phyloP scores from a whole-genome alignment of 1,140 invertebrate genomes.

The Neocloeon triangulifer region DNA sequence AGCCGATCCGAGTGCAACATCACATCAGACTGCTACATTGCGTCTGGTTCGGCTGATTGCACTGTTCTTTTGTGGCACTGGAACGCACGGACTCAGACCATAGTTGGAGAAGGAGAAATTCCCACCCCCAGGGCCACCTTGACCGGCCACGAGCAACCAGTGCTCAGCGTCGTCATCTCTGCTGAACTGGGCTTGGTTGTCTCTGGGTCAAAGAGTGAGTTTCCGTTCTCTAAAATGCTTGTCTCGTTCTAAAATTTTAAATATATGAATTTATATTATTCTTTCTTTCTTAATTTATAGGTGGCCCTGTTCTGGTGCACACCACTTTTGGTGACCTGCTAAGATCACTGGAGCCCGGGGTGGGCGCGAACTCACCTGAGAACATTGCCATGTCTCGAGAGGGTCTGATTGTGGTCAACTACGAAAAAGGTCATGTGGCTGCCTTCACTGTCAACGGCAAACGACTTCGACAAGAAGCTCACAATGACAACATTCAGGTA shows the following conservation, averaged over 20 bases:
- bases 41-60: slow-evolving; percentile 92
- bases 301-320: slow-evolving; percentile 88
- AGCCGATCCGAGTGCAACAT: slow-evolving; percentile 94
- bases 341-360: slow-evolving; percentile 63
- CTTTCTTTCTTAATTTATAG: slow-evolving; percentile 28
- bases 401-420: slow-evolving; percentile 88
- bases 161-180: slow-evolving; percentile 86
- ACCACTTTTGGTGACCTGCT: slow-evolving; percentile 96
- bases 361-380: slow-evolving; percentile 61
- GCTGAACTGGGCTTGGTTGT: slow-evolving; percentile 96
- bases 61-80: slow-evolving; percentile 97
- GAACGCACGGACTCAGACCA: slow-evolving; percentile 85
- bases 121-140: slow-evolving; percentile 88
- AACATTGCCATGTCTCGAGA: slow-evolving; percentile 85
- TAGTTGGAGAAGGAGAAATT: slow-evolving; percentile 85
- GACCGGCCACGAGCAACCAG: slow-evolving; percentile 89
- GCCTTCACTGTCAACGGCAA: slow-evolving; percentile 86
- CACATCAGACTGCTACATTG: slow-evolving; percentile 95
- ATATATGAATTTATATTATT: too few relatives aligned
- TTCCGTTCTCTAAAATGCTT: slow-evolving; percentile 1
- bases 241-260: too few relatives aligned
- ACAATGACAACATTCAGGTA: slow-evolving; percentile 90
- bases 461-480: slow-evolving; percentile 61
- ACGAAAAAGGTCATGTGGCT: slow-evolving; percentile 74
- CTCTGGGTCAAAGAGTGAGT: slow-evolving; percentile 69